These are phyloP conservation scores for Eulemur coronatus DNA, from an alignment of 2,797 vertebrate genomes.

Conservation along the genomic window DNA sequence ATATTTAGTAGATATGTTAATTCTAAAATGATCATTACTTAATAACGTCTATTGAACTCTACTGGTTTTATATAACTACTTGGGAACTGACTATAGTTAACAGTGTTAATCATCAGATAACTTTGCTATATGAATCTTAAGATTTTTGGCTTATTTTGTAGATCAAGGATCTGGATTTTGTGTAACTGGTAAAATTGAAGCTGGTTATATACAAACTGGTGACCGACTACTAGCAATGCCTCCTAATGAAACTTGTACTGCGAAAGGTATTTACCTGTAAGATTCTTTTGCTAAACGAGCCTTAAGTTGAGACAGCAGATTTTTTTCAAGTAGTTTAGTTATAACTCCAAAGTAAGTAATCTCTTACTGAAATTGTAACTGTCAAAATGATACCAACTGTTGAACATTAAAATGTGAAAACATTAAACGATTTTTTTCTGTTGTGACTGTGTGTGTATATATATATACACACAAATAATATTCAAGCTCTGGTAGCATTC, in stretches of 20 bases:
- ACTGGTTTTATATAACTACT: background rate
- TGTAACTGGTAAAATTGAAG: conserved; percentile 98
- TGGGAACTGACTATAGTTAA: background rate
- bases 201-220: conserved; percentile 95
- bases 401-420: conserved; percentile 85
- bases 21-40: background rate
- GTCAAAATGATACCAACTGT: conserved; percentile 90
- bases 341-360: conserved; percentile 77
- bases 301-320: conserved; percentile 65
- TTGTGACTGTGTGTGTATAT: conserved; percentile 83
- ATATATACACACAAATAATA: conserved; percentile 60
- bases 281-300: conserved; percentile 70
- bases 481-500: conserved; percentile 59
- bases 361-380: conserved; percentile 86
- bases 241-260: conserved; percentile 97
- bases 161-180: conserved; percentile 99
- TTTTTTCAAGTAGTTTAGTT: conserved; percentile 63
- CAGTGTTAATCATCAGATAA: background rate
- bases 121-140: background rate
- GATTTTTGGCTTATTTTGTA: conserved; percentile 79
- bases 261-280: conserved; percentile 91
- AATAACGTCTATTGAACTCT: background rate
- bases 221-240: conserved; percentile 95
- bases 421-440: conserved; percentile 86
- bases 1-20: conserved; percentile 6